Conservation (phyloP, 2,113 vertebrate genomes). For the Cryptotis parvus region DNA sequence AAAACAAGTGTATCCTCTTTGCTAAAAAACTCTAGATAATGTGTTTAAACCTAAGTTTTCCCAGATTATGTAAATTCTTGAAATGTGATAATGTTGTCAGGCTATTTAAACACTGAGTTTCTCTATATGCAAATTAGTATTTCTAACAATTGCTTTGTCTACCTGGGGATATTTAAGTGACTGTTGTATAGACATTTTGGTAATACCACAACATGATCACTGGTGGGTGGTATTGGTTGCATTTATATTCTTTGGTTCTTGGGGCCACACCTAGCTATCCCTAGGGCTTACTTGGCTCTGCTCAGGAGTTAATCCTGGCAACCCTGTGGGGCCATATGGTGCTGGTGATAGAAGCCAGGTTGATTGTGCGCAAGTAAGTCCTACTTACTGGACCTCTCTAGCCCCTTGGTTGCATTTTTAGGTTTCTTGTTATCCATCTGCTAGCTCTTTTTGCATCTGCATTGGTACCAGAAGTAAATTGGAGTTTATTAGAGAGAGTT, state of each 20-base stretch:
- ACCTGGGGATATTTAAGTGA: not conserved
- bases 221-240: not conserved
- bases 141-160: slow-evolving; percentile 26
- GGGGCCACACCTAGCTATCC: not conserved
- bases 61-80: slow-evolving; percentile 22
- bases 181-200: not conserved
- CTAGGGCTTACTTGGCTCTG: not conserved
- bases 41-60: slow-evolving; percentile 10
- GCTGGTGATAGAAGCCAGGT: no score
- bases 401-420: no score
- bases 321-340: no score
- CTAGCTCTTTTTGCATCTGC: no score
- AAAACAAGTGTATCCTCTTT: not conserved
- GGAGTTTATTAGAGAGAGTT: not conserved
- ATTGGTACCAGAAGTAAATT: not conserved
- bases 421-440: no score
- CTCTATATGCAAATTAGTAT: not conserved
- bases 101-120: not conserved
- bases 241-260: not conserved
- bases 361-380: no score
- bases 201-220: not conserved
- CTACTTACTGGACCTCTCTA: no score
- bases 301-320: not conserved
- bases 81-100: not conserved
- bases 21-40: slow-evolving; percentile 21